Base-by-base conservation (phyloP, 2,888 invertebrate species). In the Drosophila greeni region DNA sequence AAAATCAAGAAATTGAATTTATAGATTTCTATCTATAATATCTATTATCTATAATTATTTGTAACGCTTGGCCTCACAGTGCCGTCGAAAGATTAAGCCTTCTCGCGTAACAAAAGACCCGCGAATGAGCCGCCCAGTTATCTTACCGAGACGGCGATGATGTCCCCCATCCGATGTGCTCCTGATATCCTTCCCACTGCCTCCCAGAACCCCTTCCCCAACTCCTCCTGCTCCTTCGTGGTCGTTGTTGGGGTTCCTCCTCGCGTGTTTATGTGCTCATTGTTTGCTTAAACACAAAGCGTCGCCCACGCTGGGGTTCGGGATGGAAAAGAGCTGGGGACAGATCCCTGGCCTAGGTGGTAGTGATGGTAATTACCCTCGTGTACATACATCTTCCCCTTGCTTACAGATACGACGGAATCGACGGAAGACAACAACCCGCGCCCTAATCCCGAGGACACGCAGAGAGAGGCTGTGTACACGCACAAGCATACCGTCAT, bases 331-430 rank as follows among this genome's bases (percentile, higher is more conserved):
- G 3, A 18, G 14, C 2, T 20, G 3, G 20, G 20, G 20, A 23
- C 3, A 23, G 24, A 40, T 40, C 42, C 48, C 33, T 53, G 26
- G 59, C 36, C 47, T 31, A 47, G 59, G 54, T 54, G 57, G 72
- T 70, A 72, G 83, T 72, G 70, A 71, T 79, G 72, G 82, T 82
- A 85, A 85, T 85, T 82, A 76, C 77, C 79, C 71, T 72, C 70
- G 73, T 76, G 72, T 74, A 82, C 70, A 68, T 74, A 71, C 60
- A 69, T 74, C 72, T 70, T 33, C 54, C 57, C 57, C 57, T 75
- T 70, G 20, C 53, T 54, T 71, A 66, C 79, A 78, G 75, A 33
- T 24, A 45, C 59, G 31, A 18, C 58, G n/a, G n/a, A n/a, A 42
- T 34, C 29, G 56, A 34, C 31, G 14, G 29, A 43, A 29, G 23